Evolutionary conservation across 1,140 invertebrate genomes (phyloP), one percentile per base, ranked within the genome.

Genomic region (Frieseomelitta varia): DNA sequence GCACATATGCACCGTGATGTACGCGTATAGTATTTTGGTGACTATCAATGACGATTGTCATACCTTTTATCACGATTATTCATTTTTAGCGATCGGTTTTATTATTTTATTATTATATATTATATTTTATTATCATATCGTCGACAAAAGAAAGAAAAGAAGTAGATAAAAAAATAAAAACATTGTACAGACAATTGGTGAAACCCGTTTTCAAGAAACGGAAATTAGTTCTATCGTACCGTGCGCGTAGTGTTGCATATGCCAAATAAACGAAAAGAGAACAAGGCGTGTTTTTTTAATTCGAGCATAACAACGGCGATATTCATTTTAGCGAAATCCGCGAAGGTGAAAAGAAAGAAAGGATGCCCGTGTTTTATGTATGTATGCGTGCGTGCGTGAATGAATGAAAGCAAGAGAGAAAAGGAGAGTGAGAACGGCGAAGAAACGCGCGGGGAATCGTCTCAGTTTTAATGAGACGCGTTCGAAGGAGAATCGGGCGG

Each of bases 401-500:
- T n/a, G 73, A 24, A 30, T 3, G 30, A 21, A 21, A 58, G 27
- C 15, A 21, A 30, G 17, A 34, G 73, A 39, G 67, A 21, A 19
- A 39, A 27, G n/a, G n/a, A 27, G 47, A n/a, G 56, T 47, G 34
- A 19, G 19, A 47, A 77, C 30, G 74, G 34, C 21, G 58, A 17
- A 47, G 74, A 27, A 65, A 56, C 30, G 73, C 73, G 73, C 53
- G 55, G 73, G 72, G 81, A 85, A 86, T 74, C 77, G 90, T 88
- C 88, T 93, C 92, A 93, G 91, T 94, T 93, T 93, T 93, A 93
- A 90, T 93, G 92, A 85, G 92, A 86, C 91, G 88, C 89, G 86
- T 65, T 86, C 85, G 86, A 90, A 87, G 89, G 91, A 93, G 87
- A 85, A 83, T 85, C 84, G 90, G 91, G 90, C 93, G 90, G 92